Base-by-base conservation (phyloP, 2,888 invertebrate species). In the Apeira syringaria region DNA sequence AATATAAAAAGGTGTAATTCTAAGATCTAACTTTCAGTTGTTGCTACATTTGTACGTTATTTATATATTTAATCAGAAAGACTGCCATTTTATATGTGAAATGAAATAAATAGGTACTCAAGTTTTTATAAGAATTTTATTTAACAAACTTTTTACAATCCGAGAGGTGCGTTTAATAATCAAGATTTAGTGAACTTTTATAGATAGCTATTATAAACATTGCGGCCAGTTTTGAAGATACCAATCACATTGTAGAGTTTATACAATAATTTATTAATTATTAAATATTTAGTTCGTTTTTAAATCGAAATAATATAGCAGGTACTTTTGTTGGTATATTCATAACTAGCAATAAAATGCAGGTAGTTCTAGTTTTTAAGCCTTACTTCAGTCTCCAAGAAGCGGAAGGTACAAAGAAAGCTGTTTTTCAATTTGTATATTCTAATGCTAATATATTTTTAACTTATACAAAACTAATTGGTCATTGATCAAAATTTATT, bases 81-180 rank as follows among this genome's bases (percentile, higher is more conserved):
- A 80, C 80, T 82, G 81, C 61, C 56, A 64, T 69, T 68, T 68
- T 68, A 7, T 64, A 63, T 56, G n/a, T n/a, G 65, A 64, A 58
- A 52, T 36, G 35, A 38, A 76, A 75, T 74, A 76, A 82, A 78
- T 66, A 68, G 68, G 54, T 47, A 59, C 51, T 64, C 53, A 55
- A 53, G 34, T 37, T 62, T 69, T 69, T 64, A 62, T 61, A 56
- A 67, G 61, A 62, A 66, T 79, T 86, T 85, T 85, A 85, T 83
- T 87, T 84, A 81, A 82, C 80, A 83, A 86, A 75, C 71, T 68
- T 74, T 65, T 71, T 70, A 79, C 70, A 72, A 68, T 58, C 53
- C 63, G 50, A 74, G 73, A 61, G 48, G 86, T 87, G 86, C 84
- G 51, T 63, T 64, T 72, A 75, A 64, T 70, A 72, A 68, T 55